Base-by-base conservation (phyloP, 2,888 invertebrate species). In the Scaptomyza caliginosa region DNA sequence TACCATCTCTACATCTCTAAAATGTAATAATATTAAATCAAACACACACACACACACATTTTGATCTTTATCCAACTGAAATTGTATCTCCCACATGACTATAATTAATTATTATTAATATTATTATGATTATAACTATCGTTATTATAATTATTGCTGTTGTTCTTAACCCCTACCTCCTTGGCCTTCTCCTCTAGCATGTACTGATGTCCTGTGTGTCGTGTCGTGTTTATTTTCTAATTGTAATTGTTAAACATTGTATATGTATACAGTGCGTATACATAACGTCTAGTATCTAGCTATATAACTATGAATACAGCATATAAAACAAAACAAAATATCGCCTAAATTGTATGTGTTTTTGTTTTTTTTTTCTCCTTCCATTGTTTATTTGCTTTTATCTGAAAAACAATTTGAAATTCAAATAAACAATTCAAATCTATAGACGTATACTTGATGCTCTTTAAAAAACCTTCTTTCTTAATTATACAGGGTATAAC, bases 211-310 rank as follows among this genome's bases (percentile, higher is more conserved):
- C 68, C 72, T 75, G 7, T 62, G 79, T 82, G 69, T 79, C 71
- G 75, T 75, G 40, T 83, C 81, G 84, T 86, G 72, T 82, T n/a
- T n/a, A 65, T 57, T 75, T 82, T 77, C 68, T 79, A 86, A 83
- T 79, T 73, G 64, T 86, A 86, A 81, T 81, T 86, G 86, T 81
- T 81, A 82, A 69, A 78, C 63, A 74, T 55, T 51, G 51, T 10
- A 40, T 55, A 51, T 45, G 59, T 58, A 48, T 34, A 46, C 49
- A 51, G n/a, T 54, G 48, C 42, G 58, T 59, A 63, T 51, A 52
- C 43, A 48, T 52, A 57, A n/a, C 8, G 56, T 59, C 52, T 51
- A 49, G 1, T 17, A 13, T 16, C n/a, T 36, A 48, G 17, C 3
- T 17, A n/a, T 17, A 28, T 30, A 10, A 30, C 4, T 46, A 21